Evolutionary conservation across 2,113 vertebrate species (phyloP).

Genomic region (Dolichallabes microphthalmus): DNA sequence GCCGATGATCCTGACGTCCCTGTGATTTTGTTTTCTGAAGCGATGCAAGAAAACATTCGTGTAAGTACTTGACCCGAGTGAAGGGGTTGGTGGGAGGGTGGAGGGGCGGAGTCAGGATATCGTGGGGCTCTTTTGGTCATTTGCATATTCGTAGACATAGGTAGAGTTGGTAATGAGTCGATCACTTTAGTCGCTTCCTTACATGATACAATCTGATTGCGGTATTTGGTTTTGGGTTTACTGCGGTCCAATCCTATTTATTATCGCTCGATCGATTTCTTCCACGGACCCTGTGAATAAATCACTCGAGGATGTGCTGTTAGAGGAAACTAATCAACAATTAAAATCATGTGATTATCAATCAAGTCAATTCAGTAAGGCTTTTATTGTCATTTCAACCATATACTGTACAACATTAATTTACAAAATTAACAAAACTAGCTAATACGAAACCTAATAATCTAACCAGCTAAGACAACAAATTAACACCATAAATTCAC

Average conservation of each 20-base stretch:
- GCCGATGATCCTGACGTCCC: not conserved
- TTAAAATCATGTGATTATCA: no score
- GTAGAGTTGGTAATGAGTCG: not conserved
- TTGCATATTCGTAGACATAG: not conserved
- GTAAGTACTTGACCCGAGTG: not conserved
- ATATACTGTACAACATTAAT: no score
- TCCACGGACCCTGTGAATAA: not conserved
- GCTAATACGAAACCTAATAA: no score
- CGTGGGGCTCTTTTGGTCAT: not conserved
- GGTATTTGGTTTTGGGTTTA: no score
- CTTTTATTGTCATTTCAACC: no score
- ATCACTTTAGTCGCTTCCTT: not conserved
- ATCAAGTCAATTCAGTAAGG: no score
- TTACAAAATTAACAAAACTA: no score
- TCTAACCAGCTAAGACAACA: no score
- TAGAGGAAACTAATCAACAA: not conserved
- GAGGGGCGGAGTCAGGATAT: not conserved
- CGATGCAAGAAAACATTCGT: not conserved
- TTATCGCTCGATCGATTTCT: no score
- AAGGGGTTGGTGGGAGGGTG: not conserved
- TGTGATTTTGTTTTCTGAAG: not conserved
- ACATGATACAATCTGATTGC: not conserved
- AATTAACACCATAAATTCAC: no score
- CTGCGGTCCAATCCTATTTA: no score
- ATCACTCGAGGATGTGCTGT: not conserved